phyloP scores from a whole-genome alignment of 2,113 vertebrate genomes.

The Pao palembangensis region DNA sequence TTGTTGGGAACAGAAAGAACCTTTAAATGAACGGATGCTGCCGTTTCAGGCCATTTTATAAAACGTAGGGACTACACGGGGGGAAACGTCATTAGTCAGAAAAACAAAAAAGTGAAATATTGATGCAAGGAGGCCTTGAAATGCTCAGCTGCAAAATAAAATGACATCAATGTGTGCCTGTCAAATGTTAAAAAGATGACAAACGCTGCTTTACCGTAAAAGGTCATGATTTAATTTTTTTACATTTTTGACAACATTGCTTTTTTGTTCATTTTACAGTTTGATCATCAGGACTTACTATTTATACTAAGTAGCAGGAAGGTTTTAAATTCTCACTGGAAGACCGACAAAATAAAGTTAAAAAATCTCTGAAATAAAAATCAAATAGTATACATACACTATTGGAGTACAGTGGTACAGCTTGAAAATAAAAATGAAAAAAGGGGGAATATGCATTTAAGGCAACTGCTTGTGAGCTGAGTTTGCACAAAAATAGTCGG shows the following conservation, averaged over 20 bases:
- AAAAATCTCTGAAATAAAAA: slow-evolving; percentile 47
- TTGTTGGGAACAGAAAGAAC: too few relatives aligned
- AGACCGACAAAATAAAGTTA: slow-evolving; percentile 55
- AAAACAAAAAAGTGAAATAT: too few relatives aligned
- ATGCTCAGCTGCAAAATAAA: background rate
- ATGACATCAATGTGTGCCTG: background rate
- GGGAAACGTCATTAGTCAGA: too few relatives aligned
- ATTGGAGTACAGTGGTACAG: slow-evolving; percentile 32
- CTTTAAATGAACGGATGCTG: too few relatives aligned
- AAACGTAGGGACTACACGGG: too few relatives aligned
- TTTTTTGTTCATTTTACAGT: slow-evolving; percentile 30
- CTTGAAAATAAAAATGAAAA: slow-evolving; percentile 29
- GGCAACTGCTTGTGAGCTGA: slow-evolving; percentile 62
- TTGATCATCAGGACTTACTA: slow-evolving; percentile 51
- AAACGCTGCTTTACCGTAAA: slow-evolving; percentile 22
- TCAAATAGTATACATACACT: slow-evolving; percentile 41
- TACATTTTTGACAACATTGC: slow-evolving; percentile 53
- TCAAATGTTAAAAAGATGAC: slow-evolving; percentile 18
- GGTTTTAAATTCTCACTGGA: slow-evolving; percentile 45
- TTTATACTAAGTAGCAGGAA: slow-evolving; percentile 27
- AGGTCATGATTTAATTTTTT: slow-evolving; percentile 44
- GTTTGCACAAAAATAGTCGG: slow-evolving; percentile 55
- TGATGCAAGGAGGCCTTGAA: too few relatives aligned
- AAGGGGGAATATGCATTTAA: slow-evolving; percentile 53
- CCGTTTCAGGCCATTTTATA: too few relatives aligned